Evolutionary conservation across 1,140 invertebrate species (phyloP), one percentile per base, ranked within the genome.

Genomic region (Melitaea cinxia): DNA sequence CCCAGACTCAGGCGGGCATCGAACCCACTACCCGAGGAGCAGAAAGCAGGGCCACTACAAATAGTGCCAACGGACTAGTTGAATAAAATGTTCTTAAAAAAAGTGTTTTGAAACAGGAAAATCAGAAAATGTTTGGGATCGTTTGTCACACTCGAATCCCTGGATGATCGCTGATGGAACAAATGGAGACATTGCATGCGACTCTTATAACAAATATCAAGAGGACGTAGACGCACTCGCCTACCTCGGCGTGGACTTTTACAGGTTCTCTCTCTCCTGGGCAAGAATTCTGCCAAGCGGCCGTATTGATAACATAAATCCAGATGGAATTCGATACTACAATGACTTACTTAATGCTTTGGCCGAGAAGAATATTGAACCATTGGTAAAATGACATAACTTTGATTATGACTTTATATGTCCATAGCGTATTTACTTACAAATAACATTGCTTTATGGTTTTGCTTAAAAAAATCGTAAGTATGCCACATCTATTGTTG

Each of bases 261-360:
- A 94, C 73, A 89, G 94, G 12, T 94, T 95, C 75, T 95, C 94
- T 0, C 87, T 95, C n/a, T 93, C 93, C 1, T 95, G 94, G 94
- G 68, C 94, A 0, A 82, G 94, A 53, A 91, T 95, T 35, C 71
- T 94, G 17, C 94, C 94, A 0, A 92, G 91, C 26, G 94, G 94
- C 21, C 89, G 90, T 12, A 72, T 82, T 2, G 89, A 92, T 69
- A 66, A 87, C 15, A 73, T 94, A 0, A 95, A 94, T 75, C 82
- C 91, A 24, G 91, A 92, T 57, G 94, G 94, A 7, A 71, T 94
- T 1, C 78, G 91, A 2, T 95, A 95, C 73, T 95, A 95, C 79
- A 92, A 93, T 60, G 91, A 92, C 23, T 77, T 95, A 0, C 92
- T 95, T 14, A 83, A 94, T 74, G 92, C 92, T 61, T 78, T 95